Conservation (phyloP, 1,140 invertebrate genomes). For the Bombus ignitus region DNA sequence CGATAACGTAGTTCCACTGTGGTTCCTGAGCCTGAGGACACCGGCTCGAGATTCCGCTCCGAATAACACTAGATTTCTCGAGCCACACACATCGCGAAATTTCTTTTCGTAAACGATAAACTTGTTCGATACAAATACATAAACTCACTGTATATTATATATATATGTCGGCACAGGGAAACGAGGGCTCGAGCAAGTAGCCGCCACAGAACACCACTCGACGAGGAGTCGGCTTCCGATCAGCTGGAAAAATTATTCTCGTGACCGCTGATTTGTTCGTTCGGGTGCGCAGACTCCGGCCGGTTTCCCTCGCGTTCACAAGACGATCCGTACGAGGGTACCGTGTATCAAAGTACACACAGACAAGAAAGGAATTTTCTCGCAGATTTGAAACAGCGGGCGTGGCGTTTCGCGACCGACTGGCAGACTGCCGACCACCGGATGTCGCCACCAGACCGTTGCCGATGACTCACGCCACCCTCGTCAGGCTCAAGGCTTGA, state of each 20-base stretch:
- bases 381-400: slow-evolving; percentile 71
- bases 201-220: slow-evolving; percentile 46
- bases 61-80: slow-evolving; percentile 10
- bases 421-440: slow-evolving; percentile 69
- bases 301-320: slow-evolving; percentile 48
- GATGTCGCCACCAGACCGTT: slow-evolving; percentile 70
- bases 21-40: background rate
- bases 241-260: slow-evolving; percentile 42
- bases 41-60: background rate
- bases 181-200: slow-evolving; percentile 36
- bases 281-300: slow-evolving; percentile 43
- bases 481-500: slow-evolving; percentile 54
- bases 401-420: slow-evolving; percentile 82
- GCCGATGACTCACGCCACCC: slow-evolving; percentile 77
- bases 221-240: slow-evolving; percentile 31
- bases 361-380: slow-evolving; percentile 43
- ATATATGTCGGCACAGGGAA: slow-evolving; percentile 34
- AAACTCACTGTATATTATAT: slow-evolving; percentile 31
- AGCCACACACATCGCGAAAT: slow-evolving; percentile 8
- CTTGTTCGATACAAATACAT: background rate
- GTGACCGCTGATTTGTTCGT: background rate
- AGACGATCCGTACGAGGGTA: slow-evolving; percentile 34
- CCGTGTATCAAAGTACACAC: slow-evolving; percentile 28
- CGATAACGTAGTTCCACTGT: background rate
- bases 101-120: background rate